phyloP scores from a whole-genome alignment of 2,797 vertebrate species.

The Takifugu ocellatus region DNA sequence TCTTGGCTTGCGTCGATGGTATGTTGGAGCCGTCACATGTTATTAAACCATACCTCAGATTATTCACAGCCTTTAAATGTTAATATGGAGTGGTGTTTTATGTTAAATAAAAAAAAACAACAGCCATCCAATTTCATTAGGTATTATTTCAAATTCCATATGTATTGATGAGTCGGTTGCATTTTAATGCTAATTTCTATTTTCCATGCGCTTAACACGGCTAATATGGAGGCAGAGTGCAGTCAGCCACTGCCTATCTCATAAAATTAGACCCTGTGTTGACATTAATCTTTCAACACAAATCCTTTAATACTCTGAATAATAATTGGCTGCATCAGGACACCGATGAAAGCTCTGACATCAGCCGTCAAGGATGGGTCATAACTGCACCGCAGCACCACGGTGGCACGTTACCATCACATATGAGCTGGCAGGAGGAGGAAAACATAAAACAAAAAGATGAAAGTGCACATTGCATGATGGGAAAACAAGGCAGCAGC shows the following conservation, averaged over 20 bases:
- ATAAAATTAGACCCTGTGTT: slow-evolving; percentile 14
- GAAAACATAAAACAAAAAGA: background rate
- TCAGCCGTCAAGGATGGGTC: slow-evolving; percentile 18
- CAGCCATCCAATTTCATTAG: no score
- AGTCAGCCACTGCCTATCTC: slow-evolving; percentile 1
- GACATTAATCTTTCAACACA: slow-evolving; percentile 9
- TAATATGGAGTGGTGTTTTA: no score
- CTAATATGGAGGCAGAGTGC: background rate
- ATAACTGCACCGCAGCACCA: background rate
- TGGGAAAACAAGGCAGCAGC: background rate
- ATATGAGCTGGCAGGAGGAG: background rate
- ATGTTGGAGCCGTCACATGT: no score
- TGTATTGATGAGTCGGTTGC: no score
- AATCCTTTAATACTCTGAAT: background rate
- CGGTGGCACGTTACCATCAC: background rate
- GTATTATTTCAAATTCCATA: no score
- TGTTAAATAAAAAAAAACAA: no score
- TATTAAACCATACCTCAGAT: no score
- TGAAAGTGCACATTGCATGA: background rate
- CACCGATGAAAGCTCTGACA: slow-evolving; percentile 17
- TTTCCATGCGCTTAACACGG: background rate
- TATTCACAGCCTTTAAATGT: no score
- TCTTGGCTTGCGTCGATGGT: no score
- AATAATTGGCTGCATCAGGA: slow-evolving; percentile 7
- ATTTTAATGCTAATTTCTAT: no score